Conservation (phyloP, 2,888 invertebrate genomes). For the Heliconius hortense region DNA sequence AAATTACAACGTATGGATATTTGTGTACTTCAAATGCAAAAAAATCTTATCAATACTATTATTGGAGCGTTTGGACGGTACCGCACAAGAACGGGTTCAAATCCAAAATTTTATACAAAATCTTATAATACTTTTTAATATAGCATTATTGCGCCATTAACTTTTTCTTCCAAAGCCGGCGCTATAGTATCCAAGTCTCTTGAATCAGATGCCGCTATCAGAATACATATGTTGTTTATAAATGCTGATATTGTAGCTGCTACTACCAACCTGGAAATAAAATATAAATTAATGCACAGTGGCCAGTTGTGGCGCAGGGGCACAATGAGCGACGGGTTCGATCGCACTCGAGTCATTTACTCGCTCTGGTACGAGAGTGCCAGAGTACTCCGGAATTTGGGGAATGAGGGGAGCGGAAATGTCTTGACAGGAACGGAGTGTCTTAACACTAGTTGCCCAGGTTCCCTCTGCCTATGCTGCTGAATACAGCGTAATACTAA, state of each 20-base stretch:
- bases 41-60: neutral
- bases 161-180: slow-evolving; percentile 88
- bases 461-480: too few relatives aligned
- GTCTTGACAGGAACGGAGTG: too few relatives aligned
- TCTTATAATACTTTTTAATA: slow-evolving; percentile 72
- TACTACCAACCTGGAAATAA: slow-evolving; percentile 86
- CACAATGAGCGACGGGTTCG: neutral
- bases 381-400: too few relatives aligned
- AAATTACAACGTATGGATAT: neutral
- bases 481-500: too few relatives aligned
- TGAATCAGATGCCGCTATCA: slow-evolving; percentile 86
- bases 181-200: slow-evolving; percentile 84
- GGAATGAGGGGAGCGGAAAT: too few relatives aligned
- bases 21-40: neutral
- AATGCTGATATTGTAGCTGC: slow-evolving; percentile 86
- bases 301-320: neutral
- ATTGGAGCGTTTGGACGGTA: neutral
- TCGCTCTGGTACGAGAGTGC: too few relatives aligned
- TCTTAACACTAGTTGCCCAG: too few relatives aligned
- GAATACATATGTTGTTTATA: slow-evolving; percentile 87
- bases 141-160: slow-evolving; percentile 92
- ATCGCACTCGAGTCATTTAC: neutral
- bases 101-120: neutral
- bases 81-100: neutral
- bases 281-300: neutral